Evolutionary conservation across 2,888 invertebrate genomes (phyloP).

Genomic region (Pollenia labialis): DNA sequence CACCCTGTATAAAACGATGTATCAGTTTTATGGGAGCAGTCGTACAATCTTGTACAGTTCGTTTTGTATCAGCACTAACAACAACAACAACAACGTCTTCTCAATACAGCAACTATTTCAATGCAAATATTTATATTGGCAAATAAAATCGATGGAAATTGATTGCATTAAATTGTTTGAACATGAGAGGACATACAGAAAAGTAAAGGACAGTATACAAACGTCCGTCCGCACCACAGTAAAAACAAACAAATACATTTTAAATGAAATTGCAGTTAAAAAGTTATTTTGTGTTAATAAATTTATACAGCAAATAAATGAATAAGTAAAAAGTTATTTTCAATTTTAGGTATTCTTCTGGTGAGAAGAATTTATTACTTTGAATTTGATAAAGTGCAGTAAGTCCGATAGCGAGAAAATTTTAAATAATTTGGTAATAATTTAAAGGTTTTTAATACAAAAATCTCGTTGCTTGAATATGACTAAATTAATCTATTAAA

Average conservation of each 20-base stretch:
- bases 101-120: conserved; percentile 22
- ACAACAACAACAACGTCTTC: not conserved
- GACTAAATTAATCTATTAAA: too few relatives aligned
- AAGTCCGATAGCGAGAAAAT: too few relatives aligned
- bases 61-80: not conserved
- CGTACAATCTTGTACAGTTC: not conserved
- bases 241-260: not conserved
- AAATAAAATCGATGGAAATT: conserved; percentile 65
- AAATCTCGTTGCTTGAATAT: too few relatives aligned
- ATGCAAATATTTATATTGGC: conserved; percentile 66
- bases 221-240: not conserved
- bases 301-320: conserved; percentile 26
- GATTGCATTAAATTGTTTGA: conserved; percentile 54
- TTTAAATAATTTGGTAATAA: too few relatives aligned
- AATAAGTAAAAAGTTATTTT: conserved; percentile 12
- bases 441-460: too few relatives aligned
- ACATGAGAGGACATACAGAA: conserved; percentile 14
- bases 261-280: conserved; percentile 49
- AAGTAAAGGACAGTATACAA: not conserved
- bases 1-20: not conserved
- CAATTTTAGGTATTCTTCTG: not conserved
- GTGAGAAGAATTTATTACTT: not conserved
- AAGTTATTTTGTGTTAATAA: conserved; percentile 53
- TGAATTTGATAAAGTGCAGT: too few relatives aligned
- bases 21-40: not conserved